These are phyloP conservation scores for Allacma fusca DNA, from an alignment of 2,888 invertebrate species.

Conservation along the genomic window DNA sequence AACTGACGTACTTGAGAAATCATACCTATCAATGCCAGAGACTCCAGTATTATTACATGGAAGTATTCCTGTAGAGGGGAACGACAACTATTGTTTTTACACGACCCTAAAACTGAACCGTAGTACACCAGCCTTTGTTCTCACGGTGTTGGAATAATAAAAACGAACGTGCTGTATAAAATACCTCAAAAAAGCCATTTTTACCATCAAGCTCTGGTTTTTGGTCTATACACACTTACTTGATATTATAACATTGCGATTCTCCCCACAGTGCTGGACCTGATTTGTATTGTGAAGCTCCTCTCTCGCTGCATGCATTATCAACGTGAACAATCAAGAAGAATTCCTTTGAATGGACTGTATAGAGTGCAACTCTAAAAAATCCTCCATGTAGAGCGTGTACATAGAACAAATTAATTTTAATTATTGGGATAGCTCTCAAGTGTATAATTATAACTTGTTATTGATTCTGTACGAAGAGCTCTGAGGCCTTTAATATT, in stretches of 20 bases:
- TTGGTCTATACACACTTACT: no score
- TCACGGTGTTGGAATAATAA: not conserved
- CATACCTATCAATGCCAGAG: not conserved
- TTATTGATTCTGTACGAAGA: not conserved
- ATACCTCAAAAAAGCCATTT: no score
- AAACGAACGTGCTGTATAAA: no score
- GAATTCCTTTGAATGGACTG: not conserved
- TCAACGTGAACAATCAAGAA: no score
- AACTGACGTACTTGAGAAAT: not conserved
- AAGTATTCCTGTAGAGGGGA: not conserved
- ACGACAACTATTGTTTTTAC: not conserved
- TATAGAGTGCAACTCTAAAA: no score
- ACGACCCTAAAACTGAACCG: not conserved
- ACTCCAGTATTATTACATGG: not conserved
- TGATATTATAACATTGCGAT: no score
- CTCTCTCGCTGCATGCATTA: no score
- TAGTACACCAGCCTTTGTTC: not conserved
- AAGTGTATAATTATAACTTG: not conserved
- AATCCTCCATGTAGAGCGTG: no score
- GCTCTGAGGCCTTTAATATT: not conserved
- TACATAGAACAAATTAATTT: slow-evolving; percentile 4
- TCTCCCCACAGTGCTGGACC: no score
- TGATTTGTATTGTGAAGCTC: no score
- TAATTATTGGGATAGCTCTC: not conserved
- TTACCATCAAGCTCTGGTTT: no score